phyloP scores from a whole-genome alignment of 2,113 vertebrate species.

The Craseonycteris thonglongyai region DNA sequence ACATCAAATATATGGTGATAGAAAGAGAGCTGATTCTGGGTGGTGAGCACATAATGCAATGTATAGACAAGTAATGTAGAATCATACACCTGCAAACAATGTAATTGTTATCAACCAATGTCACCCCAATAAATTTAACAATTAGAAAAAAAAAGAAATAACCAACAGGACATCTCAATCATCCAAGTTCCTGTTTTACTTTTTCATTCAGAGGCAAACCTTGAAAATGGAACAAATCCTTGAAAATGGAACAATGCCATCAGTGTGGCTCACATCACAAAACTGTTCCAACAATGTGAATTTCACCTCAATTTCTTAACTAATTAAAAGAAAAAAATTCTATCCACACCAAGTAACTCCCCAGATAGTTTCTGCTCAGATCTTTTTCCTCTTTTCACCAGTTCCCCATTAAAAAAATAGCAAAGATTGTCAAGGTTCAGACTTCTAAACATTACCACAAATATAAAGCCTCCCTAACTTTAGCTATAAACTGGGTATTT shows the following conservation, averaged over 20 bases:
- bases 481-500: background rate
- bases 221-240: background rate
- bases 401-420: background rate
- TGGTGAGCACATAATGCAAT: too few relatives aligned
- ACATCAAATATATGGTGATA: too few relatives aligned
- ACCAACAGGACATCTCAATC: background rate
- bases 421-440: background rate
- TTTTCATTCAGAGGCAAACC: background rate
- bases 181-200: background rate
- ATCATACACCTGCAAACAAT: too few relatives aligned
- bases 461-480: background rate
- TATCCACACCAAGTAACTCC: background rate
- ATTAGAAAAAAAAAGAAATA: too few relatives aligned
- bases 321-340: background rate
- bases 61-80: too few relatives aligned
- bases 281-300: background rate
- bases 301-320: background rate
- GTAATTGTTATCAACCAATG: too few relatives aligned
- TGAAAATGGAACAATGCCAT: background rate
- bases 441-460: background rate
- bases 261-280: background rate
- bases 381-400: background rate
- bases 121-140: too few relatives aligned
- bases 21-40: too few relatives aligned
- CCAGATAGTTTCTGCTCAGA: background rate